phyloP scores from a whole-genome alignment of 2,113 vertebrate species.

The Eptesicus fuscus region DNA sequence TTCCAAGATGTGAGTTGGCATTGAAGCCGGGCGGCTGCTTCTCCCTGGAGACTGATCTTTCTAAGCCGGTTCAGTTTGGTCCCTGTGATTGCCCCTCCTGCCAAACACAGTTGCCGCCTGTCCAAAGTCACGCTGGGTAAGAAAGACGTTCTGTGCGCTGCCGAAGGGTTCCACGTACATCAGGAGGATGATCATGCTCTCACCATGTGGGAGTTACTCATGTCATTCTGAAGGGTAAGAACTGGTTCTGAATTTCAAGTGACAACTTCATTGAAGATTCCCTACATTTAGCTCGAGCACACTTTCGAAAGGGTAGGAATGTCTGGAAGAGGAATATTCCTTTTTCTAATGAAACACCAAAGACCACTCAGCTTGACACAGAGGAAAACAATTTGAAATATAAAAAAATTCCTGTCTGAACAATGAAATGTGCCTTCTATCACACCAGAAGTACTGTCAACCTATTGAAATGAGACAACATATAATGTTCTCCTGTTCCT shows the following conservation, averaged over 20 bases:
- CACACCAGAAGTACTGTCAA: neutral
- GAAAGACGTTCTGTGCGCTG: slow-evolving; percentile 35
- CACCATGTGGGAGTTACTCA: neutral
- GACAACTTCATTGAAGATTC: neutral
- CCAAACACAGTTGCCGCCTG: neutral
- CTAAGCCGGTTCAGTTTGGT: slow-evolving; percentile 32
- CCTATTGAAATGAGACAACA: neutral
- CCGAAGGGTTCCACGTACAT: slow-evolving; percentile 4
- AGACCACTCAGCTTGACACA: neutral
- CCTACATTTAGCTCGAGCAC: neutral
- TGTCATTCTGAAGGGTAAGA: neutral
- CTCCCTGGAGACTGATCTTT: slow-evolving; percentile 49
- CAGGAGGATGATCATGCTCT: neutral
- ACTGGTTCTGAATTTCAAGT: neutral
- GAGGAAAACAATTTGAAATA: neutral
- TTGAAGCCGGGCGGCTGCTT: neutral
- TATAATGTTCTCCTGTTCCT: neutral
- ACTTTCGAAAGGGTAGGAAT: neutral
- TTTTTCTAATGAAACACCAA: neutral
- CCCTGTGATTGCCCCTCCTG: slow-evolving; percentile 46
- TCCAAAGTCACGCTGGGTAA: slow-evolving; percentile 7
- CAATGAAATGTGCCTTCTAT: neutral
- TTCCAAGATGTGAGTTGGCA: neutral
- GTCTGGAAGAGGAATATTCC: neutral
- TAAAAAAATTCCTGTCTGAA: neutral